Percentiles rank a stretch among this genome's conserved stretches.
Evolutionary conservation across 2,113 vertebrate genomes (phyloP).

Genomic region (Myocastor coypus): DNA sequence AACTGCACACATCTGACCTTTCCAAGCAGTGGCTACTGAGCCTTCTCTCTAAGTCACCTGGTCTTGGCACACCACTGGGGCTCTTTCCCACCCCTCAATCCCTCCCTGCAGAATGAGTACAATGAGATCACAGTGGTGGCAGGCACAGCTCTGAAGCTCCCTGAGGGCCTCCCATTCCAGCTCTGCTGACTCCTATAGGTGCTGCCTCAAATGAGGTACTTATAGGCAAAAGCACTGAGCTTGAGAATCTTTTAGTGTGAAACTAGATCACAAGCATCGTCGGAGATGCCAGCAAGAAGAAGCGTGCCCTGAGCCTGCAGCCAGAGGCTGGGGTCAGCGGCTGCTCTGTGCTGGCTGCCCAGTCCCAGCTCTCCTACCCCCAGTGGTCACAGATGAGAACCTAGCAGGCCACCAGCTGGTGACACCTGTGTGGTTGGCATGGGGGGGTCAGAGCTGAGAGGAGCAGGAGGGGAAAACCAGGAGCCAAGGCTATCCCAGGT

Average conservation of each 20-base stretch:
- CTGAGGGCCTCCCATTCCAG: background rate
- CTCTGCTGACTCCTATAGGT: background rate
- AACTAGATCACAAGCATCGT: background rate
- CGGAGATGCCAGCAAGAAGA: background rate
- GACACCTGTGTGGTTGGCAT: background rate
- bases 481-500: background rate
- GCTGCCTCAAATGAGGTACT: background rate
- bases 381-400: background rate
- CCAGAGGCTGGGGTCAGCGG: background rate
- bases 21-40: background rate
- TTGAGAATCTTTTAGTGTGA: background rate
- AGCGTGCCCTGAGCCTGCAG: background rate
- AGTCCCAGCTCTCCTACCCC: background rate
- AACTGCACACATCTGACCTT: background rate
- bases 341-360: background rate
- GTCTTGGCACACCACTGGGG: background rate
- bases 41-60: background rate
- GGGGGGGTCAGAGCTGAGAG: background rate
- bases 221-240: background rate
- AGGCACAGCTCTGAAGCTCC: background rate
- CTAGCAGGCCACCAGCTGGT: background rate
- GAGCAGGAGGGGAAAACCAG: background rate
- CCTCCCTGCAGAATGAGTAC: background rate
- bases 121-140: background rate
- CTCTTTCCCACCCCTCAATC: background rate